Evolutionary conservation across 2,888 invertebrate species (phyloP).

Genomic region (Camptogramma bilineatum): DNA sequence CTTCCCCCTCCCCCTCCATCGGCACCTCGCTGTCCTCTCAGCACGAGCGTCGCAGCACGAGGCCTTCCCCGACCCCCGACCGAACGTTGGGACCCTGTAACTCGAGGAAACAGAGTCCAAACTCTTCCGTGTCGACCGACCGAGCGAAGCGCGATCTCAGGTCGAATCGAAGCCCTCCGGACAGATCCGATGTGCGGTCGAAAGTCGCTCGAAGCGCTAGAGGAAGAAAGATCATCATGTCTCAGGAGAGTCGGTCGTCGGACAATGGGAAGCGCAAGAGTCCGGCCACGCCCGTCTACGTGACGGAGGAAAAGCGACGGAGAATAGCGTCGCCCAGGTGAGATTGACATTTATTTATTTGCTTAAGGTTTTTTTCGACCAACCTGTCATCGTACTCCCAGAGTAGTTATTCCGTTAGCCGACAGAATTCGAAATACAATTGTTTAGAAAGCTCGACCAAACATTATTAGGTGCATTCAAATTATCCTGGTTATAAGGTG

Average conservation of each 20-base stretch:
- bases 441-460: too few relatives aligned
- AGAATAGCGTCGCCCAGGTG: not conserved
- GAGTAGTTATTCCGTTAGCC: too few relatives aligned
- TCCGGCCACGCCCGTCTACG: not conserved
- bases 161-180: too few relatives aligned
- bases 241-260: not conserved
- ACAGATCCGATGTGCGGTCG: too few relatives aligned
- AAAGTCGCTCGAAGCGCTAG: not conserved
- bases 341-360: not conserved
- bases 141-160: not conserved
- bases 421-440: too few relatives aligned
- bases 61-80: not conserved
- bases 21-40: not conserved
- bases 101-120: not conserved
- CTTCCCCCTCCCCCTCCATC: constrained; percentile 28
- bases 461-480: too few relatives aligned
- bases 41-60: constrained; percentile 2
- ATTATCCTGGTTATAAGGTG: too few relatives aligned
- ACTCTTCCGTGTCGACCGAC: too few relatives aligned
- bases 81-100: not conserved
- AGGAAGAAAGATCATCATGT: not conserved
- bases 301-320: not conserved
- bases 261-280: constrained; percentile 8
- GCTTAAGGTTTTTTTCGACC: too few relatives aligned
- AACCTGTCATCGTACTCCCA: too few relatives aligned